These are phyloP conservation scores for Uloborus plumipes DNA, from an alignment of 2,888 invertebrate species.

Conservation along the genomic window DNA sequence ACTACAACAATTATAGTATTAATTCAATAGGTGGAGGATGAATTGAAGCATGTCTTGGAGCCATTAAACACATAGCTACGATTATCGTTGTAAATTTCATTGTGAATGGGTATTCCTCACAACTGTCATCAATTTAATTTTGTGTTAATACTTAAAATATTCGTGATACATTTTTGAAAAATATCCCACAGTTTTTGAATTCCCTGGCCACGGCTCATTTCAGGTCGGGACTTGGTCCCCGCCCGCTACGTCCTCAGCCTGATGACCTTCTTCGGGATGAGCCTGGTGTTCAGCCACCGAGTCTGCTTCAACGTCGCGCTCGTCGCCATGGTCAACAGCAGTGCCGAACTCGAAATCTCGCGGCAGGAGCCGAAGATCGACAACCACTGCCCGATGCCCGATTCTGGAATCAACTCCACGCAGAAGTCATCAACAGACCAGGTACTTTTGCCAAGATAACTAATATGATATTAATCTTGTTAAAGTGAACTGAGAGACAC, in stretches of 20 bases:
- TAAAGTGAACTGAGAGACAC: too few species aligned
- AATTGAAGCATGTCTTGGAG: too few species aligned
- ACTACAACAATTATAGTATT: not conserved
- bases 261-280: slow-evolving; percentile 44
- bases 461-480: too few species aligned
- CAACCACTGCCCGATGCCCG: slow-evolving; percentile 28
- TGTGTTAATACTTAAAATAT: too few species aligned
- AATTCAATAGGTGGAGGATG: not conserved
- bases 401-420: slow-evolving; percentile 11
- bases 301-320: slow-evolving; percentile 72
- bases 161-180: too few species aligned
- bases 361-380: not conserved
- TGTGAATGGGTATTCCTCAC: too few species aligned
- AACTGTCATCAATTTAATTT: too few species aligned
- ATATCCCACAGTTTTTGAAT: too few species aligned
- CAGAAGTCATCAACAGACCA: not conserved
- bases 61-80: too few species aligned
- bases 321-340: slow-evolving; percentile 71
- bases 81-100: too few species aligned
- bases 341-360: slow-evolving; percentile 19
- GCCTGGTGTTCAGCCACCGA: slow-evolving; percentile 65
- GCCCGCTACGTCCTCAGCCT: slow-evolving; percentile 42
- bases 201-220: not conserved
- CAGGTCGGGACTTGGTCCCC: slow-evolving; percentile 24
- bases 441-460: not conserved